Evolutionary conservation across 2,888 invertebrate genomes (phyloP).

Genomic region (Elysia crispata): DNA sequence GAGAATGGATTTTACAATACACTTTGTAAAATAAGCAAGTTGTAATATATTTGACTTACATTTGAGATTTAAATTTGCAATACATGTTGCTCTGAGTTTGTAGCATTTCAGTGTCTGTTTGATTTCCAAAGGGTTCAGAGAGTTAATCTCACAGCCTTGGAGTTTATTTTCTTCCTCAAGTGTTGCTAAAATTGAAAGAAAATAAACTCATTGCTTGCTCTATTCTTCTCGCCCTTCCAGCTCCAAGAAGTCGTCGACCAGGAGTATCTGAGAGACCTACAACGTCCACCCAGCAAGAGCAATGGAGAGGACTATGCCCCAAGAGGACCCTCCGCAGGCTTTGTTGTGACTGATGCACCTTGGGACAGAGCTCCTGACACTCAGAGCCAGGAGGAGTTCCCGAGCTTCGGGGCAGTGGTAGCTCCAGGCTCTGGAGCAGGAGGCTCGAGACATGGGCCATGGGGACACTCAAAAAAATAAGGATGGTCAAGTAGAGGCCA

Average conservation of each 20-base stretch:
- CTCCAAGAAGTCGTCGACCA: slow-evolving; percentile 77
- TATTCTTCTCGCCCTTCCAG: slow-evolving; percentile 57
- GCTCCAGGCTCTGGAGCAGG: slow-evolving; percentile 52
- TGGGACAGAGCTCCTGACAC: slow-evolving; percentile 76
- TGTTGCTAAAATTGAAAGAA: no score
- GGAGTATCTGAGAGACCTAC: slow-evolving; percentile 73
- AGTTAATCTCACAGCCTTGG: no score
- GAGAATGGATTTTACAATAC: no score
- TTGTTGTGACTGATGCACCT: slow-evolving; percentile 75
- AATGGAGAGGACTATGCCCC: slow-evolving; percentile 37
- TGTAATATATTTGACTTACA: no score
- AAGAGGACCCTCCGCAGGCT: slow-evolving; percentile 60
- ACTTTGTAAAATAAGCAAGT: no score
- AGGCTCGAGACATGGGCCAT: slow-evolving; percentile 61
- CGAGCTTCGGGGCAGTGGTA: slow-evolving; percentile 65
- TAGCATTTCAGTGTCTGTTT: no score
- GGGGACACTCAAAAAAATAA: slow-evolving; percentile 61
- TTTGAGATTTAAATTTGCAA: no score
- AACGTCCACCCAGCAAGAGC: slow-evolving; percentile 69
- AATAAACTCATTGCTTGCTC: no score
- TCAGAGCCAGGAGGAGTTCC: slow-evolving; percentile 77
- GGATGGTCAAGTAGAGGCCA: no score
- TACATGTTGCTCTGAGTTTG: no score
- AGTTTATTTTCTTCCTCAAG: no score
- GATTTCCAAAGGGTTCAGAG: no score